phyloP scores from a whole-genome alignment of 2,888 invertebrate genomes.

The Scrobipalpa atriplicella region DNA sequence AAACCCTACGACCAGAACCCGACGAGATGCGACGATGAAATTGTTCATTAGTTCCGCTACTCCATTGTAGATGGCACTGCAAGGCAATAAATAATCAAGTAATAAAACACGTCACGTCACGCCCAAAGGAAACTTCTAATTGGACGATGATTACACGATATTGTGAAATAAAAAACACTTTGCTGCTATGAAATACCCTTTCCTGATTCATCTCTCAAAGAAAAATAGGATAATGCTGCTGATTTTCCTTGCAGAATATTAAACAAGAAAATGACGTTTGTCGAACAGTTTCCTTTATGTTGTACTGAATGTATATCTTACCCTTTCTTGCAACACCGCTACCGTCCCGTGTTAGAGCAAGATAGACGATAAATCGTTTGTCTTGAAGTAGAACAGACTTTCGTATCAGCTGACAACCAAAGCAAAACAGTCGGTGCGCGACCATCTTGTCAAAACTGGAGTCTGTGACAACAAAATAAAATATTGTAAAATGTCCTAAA shows the following conservation, averaged over 20 bases:
- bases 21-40: not conserved
- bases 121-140: slow-evolving; percentile 62
- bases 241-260: slow-evolving; percentile 67
- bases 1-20: not conserved
- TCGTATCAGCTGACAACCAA: slow-evolving; percentile 84
- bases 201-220: slow-evolving; percentile 69
- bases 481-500: slow-evolving; percentile 80
- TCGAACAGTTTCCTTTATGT: slow-evolving; percentile 60
- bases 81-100: not conserved
- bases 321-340: slow-evolving; percentile 51
- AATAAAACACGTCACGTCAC: slow-evolving; percentile 61
- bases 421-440: slow-evolving; percentile 84
- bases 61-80: slow-evolving; percentile 61
- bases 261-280: slow-evolving; percentile 75
- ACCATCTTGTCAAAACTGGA: slow-evolving; percentile 84
- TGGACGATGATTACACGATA: slow-evolving; percentile 56
- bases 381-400: slow-evolving; percentile 66
- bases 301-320: slow-evolving; percentile 47
- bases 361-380: slow-evolving; percentile 45
- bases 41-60: slow-evolving; percentile 12
- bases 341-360: slow-evolving; percentile 46
- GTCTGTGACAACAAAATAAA: slow-evolving; percentile 80
- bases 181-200: slow-evolving; percentile 47
- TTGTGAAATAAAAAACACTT: slow-evolving; percentile 75
- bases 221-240: slow-evolving; percentile 54